Base-by-base conservation (phyloP, 2,888 invertebrate species). In the Galerucella nymphaeae region DNA sequence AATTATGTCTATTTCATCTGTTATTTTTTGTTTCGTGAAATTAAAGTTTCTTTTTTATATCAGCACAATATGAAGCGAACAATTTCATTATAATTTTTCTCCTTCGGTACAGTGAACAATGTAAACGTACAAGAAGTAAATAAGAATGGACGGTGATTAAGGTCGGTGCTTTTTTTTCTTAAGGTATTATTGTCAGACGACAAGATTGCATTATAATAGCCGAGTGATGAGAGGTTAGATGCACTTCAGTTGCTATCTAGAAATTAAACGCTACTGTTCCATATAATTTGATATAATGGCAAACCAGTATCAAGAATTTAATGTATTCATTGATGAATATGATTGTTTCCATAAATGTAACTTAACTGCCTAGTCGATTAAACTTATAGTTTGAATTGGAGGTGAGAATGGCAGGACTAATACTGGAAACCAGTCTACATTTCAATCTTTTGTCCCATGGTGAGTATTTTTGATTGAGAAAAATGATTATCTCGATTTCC, bases 71-170 rank as follows among this genome's bases (percentile, higher is more conserved):
- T 38, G 8, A 38, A 38, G 8, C 30, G 30, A 45, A 45, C 45
- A 45, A 45, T 45, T 16, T 62, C 13, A 18, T n/a, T 41, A 55
- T 38, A 41, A 42, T 45, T 61, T 59, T 55, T 58, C 64, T 70
- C 42, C 57, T 11, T 63, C 48, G 58, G 62, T 63, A 74, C 72
- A 70, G 72, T 72, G 70, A 69, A 74, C 72, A 74, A 74, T 74
- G 71, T 71, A 53, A 66, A 69, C 66, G 57, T 68, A 71, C 42
- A 66, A 74, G 71, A 69, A 69, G 66, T 69, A 70, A 72, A 74
- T 66, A 64, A 65, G 69, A 74, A 72, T 64, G 68, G 64, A 59
- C 41, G 71, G 64, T 67, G 71, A 74, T 74, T 74, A 71, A 74
- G 74, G 71, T 74, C 61, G 68, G 55, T 65, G 65, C 67, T 74